A percentile compares a stretch with the other conserved stretches of the same genome.
These are phyloP conservation scores for Papilio machaon DNA, from an alignment of 1,140 invertebrate genomes.

Conservation along the genomic window DNA sequence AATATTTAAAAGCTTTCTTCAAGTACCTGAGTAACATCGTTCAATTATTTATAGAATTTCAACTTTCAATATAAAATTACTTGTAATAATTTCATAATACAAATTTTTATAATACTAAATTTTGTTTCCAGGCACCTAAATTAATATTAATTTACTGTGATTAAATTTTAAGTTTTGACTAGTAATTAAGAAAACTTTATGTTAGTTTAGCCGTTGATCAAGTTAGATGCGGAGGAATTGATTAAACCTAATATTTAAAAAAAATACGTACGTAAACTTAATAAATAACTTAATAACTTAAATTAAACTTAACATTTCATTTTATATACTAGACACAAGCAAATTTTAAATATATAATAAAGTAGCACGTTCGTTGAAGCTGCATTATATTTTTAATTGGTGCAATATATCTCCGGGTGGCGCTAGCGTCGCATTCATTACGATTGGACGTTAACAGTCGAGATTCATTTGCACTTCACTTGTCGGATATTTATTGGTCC, in stretches of 20 bases:
- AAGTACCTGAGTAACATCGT: background rate
- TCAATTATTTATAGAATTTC: conserved; percentile 1
- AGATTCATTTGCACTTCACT: conserved; percentile 5
- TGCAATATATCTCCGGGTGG: background rate
- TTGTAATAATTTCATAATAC: background rate
- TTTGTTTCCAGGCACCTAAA: background rate
- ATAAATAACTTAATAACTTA: too few species aligned
- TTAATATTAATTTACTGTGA: too few species aligned
- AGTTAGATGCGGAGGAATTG: too few species aligned
- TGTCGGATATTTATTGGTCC: conserved; percentile 1
- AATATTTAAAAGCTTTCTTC: background rate
- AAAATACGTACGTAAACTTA: too few species aligned
- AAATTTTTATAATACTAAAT: background rate
- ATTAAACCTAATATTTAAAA: too few species aligned
- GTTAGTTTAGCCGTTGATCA: too few species aligned
- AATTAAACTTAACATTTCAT: too few species aligned
- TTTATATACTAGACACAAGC: background rate
- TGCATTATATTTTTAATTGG: background rate
- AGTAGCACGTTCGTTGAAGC: background rate
- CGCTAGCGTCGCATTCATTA: background rate
- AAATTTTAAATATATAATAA: background rate
- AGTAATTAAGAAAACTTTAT: too few species aligned
- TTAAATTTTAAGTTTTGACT: too few species aligned
- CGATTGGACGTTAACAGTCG: conserved; percentile 1
- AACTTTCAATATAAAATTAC: background rate